These are phyloP conservation scores for Stramonita haemastoma DNA, from an alignment of 2,888 invertebrate genomes.

Conservation along the genomic window DNA sequence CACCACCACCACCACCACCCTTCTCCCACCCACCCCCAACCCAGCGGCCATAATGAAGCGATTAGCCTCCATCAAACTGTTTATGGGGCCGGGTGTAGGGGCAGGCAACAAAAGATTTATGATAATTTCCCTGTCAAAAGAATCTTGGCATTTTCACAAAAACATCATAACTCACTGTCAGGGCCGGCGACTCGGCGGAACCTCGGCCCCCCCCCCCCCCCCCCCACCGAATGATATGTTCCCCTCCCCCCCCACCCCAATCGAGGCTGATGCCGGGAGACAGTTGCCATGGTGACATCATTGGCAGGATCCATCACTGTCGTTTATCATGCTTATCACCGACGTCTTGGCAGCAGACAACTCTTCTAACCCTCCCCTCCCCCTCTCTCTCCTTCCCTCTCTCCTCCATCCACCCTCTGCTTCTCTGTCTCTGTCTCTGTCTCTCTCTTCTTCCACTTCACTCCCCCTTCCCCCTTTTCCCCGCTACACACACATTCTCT, in stretches of 20 bases:
- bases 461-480: neutral
- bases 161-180: slow-evolving; percentile 70
- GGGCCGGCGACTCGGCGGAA: slow-evolving; percentile 60
- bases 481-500: neutral
- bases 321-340: slow-evolving; percentile 62
- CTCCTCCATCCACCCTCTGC: neutral
- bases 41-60: slow-evolving; percentile 46
- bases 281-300: slow-evolving; percentile 69
- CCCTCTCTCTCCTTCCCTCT: neutral
- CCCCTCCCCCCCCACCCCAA: slow-evolving; percentile 47
- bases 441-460: neutral
- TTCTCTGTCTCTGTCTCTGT: neutral
- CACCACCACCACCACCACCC: slow-evolving; percentile 1
- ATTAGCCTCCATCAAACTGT: slow-evolving; percentile 56
- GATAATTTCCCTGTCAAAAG: slow-evolving; percentile 71
- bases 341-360: slow-evolving; percentile 44
- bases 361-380: neutral
- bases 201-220: slow-evolving; percentile 45
- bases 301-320: slow-evolving; percentile 67
- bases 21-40: slow-evolving; percentile 23
- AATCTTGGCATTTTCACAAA: slow-evolving; percentile 62
- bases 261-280: slow-evolving; percentile 65
- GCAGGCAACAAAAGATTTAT: slow-evolving; percentile 64
- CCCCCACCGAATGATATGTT: slow-evolving; percentile 61
- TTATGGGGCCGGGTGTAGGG: slow-evolving; percentile 55